Conservation (phyloP, 2,888 invertebrate species). For the Chymomyza procnemis region DNA sequence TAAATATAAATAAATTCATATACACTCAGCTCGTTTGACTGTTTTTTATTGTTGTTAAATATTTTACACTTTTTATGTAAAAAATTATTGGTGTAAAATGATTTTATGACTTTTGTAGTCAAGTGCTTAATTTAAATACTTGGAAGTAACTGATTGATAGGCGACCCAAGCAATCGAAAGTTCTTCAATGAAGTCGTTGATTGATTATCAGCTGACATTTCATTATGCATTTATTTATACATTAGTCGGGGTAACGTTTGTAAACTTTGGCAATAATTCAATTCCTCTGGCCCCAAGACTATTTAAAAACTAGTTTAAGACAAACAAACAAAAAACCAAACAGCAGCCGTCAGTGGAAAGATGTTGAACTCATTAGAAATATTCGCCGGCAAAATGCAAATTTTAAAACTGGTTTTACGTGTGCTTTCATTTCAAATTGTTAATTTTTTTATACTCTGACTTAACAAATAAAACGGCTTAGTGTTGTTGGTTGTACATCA, state of each 20-base stretch:
- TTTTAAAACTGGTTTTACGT: conserved; percentile 34
- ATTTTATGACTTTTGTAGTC: neutral
- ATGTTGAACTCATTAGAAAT: neutral
- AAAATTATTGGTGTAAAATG: neutral
- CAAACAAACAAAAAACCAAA: neutral
- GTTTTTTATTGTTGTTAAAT: neutral
- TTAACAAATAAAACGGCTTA: conserved; percentile 14
- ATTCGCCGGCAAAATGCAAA: conserved; percentile 43
- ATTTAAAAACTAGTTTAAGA: conserved; percentile 38
- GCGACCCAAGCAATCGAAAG: neutral
- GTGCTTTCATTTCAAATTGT: neutral
- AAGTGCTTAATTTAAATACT: neutral
- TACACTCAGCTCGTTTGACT: neutral
- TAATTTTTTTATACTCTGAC: conserved; percentile 1
- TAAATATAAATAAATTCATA: neutral
- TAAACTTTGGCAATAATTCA: neutral
- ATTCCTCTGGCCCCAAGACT: neutral
- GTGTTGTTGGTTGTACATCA: neutral
- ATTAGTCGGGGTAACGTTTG: neutral
- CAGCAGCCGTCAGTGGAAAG: conserved; percentile 7
- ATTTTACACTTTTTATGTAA: neutral
- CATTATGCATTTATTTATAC: neutral
- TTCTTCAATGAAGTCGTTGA: neutral
- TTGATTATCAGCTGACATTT: neutral
- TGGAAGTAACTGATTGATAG: neutral